Percentiles rank a stretch among this genome's conserved stretches.
These are phyloP conservation scores for Pseudorectes ferrugineus DNA, from an alignment of 2,113 vertebrate genomes.

Conservation along the genomic window DNA sequence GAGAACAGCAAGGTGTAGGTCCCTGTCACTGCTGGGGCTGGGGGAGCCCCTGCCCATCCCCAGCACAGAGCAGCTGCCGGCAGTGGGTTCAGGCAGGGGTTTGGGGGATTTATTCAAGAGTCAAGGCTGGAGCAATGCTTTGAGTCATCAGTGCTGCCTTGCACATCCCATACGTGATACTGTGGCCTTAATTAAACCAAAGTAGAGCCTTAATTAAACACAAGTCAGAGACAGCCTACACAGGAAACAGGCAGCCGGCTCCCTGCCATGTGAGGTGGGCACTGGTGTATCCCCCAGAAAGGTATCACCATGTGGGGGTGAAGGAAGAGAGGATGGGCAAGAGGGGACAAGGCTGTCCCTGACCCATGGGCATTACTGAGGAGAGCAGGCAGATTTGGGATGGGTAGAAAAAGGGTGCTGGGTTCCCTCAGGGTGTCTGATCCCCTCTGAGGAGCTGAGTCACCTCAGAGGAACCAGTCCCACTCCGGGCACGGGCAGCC, in stretches of 20 bases:
- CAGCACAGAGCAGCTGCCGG: rapidly evolving
- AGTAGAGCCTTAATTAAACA: constrained; percentile 50
- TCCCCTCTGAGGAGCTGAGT: not conserved
- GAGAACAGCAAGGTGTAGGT: not conserved
- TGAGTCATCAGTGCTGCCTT: constrained; percentile 4
- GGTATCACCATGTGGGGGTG: not conserved
- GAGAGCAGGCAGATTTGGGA: not conserved
- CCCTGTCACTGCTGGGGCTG: not conserved
- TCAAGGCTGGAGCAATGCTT: not conserved
- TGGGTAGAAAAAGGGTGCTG: not conserved
- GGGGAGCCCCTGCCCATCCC: not conserved
- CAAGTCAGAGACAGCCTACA: not conserved
- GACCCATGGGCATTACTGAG: rapidly evolving
- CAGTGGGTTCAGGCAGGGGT: not conserved
- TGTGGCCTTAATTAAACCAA: constrained; percentile 41
- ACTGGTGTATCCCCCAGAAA: not conserved
- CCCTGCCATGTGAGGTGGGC: not conserved
- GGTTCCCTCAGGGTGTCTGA: not conserved
- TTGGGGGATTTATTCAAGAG: not conserved
- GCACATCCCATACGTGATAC: constrained; percentile 12
- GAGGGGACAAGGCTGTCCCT: not conserved
- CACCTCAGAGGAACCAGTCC: not conserved
- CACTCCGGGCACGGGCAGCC: too few relatives aligned
- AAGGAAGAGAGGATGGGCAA: not conserved
- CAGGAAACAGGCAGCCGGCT: not conserved